phyloP scores from a whole-genome alignment of 2,113 vertebrate genomes.

The Dipodomys merriami region DNA sequence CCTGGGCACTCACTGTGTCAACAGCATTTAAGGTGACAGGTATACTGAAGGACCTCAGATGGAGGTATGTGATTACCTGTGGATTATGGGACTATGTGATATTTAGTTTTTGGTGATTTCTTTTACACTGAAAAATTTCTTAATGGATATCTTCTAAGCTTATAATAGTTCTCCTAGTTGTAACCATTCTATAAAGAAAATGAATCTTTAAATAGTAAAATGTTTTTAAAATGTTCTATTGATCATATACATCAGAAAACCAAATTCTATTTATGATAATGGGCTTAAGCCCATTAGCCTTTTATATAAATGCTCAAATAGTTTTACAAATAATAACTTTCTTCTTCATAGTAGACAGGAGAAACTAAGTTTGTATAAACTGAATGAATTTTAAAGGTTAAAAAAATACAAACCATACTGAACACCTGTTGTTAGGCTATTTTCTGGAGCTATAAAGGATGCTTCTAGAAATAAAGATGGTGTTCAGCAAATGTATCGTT shows the following conservation, averaged over 20 bases:
- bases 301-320: background rate
- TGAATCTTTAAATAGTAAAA: background rate
- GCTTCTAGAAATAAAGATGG: background rate
- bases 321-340: background rate
- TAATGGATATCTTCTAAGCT: background rate
- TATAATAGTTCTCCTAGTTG: background rate
- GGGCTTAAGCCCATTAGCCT: background rate
- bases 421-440: background rate
- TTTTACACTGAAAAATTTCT: background rate
- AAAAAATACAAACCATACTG: background rate
- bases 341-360: background rate
- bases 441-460: background rate
- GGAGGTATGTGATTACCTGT: background rate
- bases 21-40: background rate
- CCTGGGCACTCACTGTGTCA: accelerated
- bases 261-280: background rate
- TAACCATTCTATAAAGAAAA: slow-evolving; percentile 29
- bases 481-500: background rate
- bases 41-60: accelerated
- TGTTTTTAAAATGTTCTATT: slow-evolving; percentile 43
- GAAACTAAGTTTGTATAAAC: background rate
- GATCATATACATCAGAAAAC: background rate
- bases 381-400: background rate
- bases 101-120: background rate
- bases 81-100: accelerated